Conservation (phyloP, 2,113 vertebrate genomes). For the Rhinolophus ferrumequinum region DNA sequence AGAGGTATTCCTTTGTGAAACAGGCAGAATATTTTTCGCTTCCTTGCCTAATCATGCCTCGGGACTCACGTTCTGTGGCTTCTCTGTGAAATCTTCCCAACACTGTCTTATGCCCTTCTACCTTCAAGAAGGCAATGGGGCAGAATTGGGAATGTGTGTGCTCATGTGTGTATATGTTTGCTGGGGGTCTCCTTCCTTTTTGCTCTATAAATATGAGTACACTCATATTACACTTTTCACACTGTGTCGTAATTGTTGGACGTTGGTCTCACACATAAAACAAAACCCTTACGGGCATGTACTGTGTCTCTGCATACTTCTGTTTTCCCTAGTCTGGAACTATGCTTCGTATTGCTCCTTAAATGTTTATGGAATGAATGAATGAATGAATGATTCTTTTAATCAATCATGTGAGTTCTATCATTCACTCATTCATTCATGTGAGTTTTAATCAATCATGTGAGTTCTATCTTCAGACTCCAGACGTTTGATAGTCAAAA, state of each 20-base stretch:
- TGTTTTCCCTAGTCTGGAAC: background rate
- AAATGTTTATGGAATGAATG: background rate
- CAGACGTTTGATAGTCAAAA: background rate
- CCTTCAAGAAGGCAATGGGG: background rate
- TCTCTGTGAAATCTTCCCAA: background rate
- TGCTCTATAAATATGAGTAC: background rate
- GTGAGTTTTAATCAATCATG: too few relatives aligned
- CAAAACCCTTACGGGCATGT: background rate
- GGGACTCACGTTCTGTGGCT: background rate
- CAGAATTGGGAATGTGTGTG: background rate
- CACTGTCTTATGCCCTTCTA: background rate
- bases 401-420: too few relatives aligned
- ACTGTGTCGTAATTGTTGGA: background rate
- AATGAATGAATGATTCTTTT: background rate
- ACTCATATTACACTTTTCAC: background rate
- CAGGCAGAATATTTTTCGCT: background rate
- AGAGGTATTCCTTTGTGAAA: background rate
- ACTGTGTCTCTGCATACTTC: background rate
- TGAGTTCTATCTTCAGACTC: background rate
- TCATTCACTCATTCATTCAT: too few relatives aligned
- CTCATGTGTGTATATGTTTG: background rate
- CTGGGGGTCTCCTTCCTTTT: background rate
- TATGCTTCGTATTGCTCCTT: background rate
- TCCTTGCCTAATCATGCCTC: background rate
- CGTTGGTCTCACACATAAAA: background rate